A percentile compares a stretch with the other conserved stretches of the same genome.
Evolutionary conservation across 1,140 invertebrate genomes (phyloP).

Genomic region (Brachionus calyciflorus): DNA sequence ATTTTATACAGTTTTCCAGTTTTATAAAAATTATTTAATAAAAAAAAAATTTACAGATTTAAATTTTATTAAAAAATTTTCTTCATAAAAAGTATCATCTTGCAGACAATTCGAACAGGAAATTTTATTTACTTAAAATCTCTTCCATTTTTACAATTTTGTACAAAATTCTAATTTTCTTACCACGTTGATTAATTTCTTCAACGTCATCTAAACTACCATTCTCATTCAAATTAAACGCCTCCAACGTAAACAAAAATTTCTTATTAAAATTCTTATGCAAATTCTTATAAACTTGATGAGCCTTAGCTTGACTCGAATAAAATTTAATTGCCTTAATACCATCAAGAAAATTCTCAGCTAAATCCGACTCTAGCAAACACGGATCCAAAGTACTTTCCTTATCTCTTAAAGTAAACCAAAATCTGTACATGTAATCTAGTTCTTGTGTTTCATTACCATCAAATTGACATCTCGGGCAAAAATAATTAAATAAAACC

Average conservation of each 20-base stretch:
- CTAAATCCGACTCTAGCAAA: not conserved
- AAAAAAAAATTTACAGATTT: too few species aligned
- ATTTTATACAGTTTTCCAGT: too few species aligned
- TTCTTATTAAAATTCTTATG: constrained; percentile 25
- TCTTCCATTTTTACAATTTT: not conserved
- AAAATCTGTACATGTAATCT: constrained; percentile 14
- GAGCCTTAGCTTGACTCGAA: not conserved
- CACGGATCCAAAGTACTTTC: not conserved
- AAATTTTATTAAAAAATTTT: too few species aligned
- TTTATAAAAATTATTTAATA: too few species aligned
- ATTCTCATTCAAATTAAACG: not conserved
- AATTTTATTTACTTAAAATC: not conserved
- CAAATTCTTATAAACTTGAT: not conserved
- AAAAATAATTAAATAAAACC: not conserved
- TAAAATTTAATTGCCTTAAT: constrained; percentile 30
- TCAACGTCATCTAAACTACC: not conserved
- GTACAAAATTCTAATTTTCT: not conserved
- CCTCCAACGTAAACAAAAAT: constrained; percentile 2
- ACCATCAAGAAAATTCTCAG: not conserved
- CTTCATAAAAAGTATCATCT: too few species aligned
- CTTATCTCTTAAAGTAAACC: not conserved
- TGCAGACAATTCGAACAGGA: too few species aligned
- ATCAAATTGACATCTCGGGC: not conserved
- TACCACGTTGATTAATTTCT: not conserved
- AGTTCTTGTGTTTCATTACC: not conserved